Evolutionary conservation across 2,888 invertebrate species (phyloP).

Genomic region (Acronicta psi): DNA sequence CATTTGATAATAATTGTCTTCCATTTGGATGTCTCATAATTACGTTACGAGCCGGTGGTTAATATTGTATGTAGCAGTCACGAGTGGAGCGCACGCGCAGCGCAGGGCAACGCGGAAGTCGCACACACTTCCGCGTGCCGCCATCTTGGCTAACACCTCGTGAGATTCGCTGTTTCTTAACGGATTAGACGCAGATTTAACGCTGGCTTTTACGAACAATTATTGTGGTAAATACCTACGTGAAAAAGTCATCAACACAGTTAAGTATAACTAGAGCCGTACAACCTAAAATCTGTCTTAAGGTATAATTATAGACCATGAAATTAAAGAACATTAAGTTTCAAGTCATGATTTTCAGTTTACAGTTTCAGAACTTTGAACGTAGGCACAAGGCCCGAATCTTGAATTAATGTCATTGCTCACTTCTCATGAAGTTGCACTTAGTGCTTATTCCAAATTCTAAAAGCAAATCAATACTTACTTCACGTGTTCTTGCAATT

Average conservation of each 20-base stretch:
- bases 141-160: slow-evolving; percentile 84
- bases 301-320: no score
- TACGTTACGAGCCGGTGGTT: slow-evolving; percentile 69
- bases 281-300: slow-evolving; percentile 31
- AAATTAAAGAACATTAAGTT: neutral
- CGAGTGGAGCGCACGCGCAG: slow-evolving; percentile 78
- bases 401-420: neutral
- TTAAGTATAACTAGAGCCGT: slow-evolving; percentile 34
- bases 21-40: slow-evolving; percentile 66
- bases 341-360: neutral
- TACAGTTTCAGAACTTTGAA: no score
- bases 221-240: slow-evolving; percentile 34
- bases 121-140: slow-evolving; percentile 86
- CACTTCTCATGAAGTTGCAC: neutral
- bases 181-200: slow-evolving; percentile 50
- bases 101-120: slow-evolving; percentile 86
- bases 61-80: slow-evolving; percentile 81
- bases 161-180: slow-evolving; percentile 76
- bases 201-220: slow-evolving; percentile 38
- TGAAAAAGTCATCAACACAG: slow-evolving; percentile 30
- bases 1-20: slow-evolving; percentile 57
- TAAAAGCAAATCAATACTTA: slow-evolving; percentile 39
- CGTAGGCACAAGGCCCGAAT: neutral
- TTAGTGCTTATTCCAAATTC: slow-evolving; percentile 13
- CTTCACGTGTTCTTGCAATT: slow-evolving; percentile 53